phyloP scores from a whole-genome alignment of 2,888 invertebrate species.

The Frankliniella fusca region DNA sequence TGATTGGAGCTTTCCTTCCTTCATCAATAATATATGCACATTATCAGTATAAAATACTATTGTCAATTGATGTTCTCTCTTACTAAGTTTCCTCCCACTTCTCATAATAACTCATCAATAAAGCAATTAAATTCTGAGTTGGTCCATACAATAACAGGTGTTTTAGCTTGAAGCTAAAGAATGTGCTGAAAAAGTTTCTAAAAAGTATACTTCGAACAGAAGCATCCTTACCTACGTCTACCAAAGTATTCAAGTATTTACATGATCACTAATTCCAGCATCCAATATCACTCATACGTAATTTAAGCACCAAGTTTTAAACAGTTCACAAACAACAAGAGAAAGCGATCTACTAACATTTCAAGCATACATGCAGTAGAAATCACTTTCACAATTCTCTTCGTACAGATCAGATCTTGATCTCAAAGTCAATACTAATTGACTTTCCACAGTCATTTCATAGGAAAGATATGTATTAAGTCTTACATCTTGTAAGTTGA shows the following conservation, averaged over 20 bases:
- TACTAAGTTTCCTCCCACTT: no score
- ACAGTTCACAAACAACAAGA: not conserved
- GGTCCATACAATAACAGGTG: slow-evolving; percentile 1
- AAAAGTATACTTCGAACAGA: no score
- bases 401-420: slow-evolving; percentile 14
- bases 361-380: no score
- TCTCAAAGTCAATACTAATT: not conserved
- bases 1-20: not conserved
- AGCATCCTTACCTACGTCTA: not conserved
- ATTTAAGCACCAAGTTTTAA: not conserved
- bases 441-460: slow-evolving; percentile 11
- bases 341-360: no score
- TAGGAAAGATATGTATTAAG: not conserved
- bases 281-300: not conserved
- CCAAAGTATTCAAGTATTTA: not conserved
- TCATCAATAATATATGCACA: no score
- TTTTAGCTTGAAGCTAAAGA: no score
- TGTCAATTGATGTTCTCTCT: no score
- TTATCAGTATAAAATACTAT: no score
- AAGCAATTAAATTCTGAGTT: not conserved
- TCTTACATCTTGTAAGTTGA: not conserved
- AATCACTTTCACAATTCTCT: not conserved
- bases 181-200: no score
- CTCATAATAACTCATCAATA: no score
- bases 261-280: not conserved